Percentiles rank a stretch among this genome's conserved stretches.
Conservation (phyloP, 2,888 invertebrate genomes). For the Brassicogethes aeneus region DNA sequence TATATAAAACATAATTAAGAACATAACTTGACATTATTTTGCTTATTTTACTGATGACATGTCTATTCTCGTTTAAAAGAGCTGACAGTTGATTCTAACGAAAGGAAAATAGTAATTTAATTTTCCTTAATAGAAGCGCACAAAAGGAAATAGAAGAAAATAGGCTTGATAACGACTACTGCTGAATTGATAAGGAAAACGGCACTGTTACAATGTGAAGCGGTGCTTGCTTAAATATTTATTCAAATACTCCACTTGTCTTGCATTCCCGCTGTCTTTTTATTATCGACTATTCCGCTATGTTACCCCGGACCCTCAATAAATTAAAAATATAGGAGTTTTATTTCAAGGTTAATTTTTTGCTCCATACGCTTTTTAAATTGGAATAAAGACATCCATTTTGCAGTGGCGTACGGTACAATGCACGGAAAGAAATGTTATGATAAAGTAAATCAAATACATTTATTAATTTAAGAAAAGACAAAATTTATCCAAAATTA, state of each 20-base stretch:
- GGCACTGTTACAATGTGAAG: background rate
- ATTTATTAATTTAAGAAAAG: too few relatives aligned
- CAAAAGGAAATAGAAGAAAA: conserved; percentile 1
- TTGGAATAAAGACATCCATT: too few relatives aligned
- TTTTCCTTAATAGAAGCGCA: conserved; percentile 1
- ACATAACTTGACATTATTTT: background rate
- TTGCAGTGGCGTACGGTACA: too few relatives aligned
- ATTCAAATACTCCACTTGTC: background rate
- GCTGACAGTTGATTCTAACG: conserved; percentile 2
- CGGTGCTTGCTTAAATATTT: background rate
- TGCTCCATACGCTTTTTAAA: too few relatives aligned
- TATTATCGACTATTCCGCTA: background rate
- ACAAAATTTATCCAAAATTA: too few relatives aligned
- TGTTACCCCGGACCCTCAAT: too few relatives aligned
- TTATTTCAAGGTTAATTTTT: too few relatives aligned
- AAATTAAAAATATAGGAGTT: too few relatives aligned
- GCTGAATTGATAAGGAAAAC: background rate
- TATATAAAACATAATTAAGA: background rate
- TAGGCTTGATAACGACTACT: conserved; percentile 3
- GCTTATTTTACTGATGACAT: conserved; percentile 1
- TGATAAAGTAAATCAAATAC: too few relatives aligned
- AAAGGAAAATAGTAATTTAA: conserved; percentile 3
- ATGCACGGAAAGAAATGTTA: too few relatives aligned
- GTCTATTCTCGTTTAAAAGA: conserved; percentile 1
- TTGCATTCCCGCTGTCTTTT: background rate